Base-by-base conservation (phyloP, 2,113 vertebrate species). In the Arizona elegans region DNA sequence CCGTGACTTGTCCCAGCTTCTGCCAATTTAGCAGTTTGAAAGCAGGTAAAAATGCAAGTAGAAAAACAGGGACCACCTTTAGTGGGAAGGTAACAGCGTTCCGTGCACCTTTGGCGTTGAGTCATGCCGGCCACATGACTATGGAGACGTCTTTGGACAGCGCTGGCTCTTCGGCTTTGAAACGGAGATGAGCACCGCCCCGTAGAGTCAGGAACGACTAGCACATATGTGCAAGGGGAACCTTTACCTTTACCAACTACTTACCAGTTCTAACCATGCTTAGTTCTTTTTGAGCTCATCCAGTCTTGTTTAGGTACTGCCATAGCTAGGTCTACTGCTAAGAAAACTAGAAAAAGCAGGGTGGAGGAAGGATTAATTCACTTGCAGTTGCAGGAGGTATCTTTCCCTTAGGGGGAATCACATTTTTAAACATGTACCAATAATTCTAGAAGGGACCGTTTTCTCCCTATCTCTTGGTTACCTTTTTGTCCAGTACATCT, bases 41-140 rank as follows among this genome's bases (percentile, higher is more conserved):
- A 47, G 43, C 43, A 47, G 3, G 43, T 47, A 47, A 47, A 47
- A 47, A 47, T 47, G 43, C 43, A 47, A 47, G 4, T 47, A 47
- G 43, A 47, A 47, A 47, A 47, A 47, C 0, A 47, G 43, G 43
- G 0, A 47, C 43, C 43, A 43, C 43, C 43, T 47, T 47, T 47
- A 4, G 43, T 47, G 43, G 43, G 43, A 47, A 47, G 43, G 4
- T 47, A 47, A 47, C 43, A 47, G 3, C 4, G 0, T 47, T 47
- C 43, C 3, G 3, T 47, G 43, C 4, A 0, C 4, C 43, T 47
- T 47, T 5, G 4, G 43, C 0, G 3, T 47, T 47, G 3, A 47
- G 43, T 47, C 43, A 47, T 47, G 43, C 43, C 43, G 0, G 43
- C 0, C 43, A 47, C 43, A 47, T 47, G 43, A 47, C 43, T 4